Percentiles rank a stretch among this genome's conserved stretches.
These are phyloP conservation scores for Prorops nasuta DNA, from an alignment of 1,140 invertebrate species.

Conservation along the genomic window DNA sequence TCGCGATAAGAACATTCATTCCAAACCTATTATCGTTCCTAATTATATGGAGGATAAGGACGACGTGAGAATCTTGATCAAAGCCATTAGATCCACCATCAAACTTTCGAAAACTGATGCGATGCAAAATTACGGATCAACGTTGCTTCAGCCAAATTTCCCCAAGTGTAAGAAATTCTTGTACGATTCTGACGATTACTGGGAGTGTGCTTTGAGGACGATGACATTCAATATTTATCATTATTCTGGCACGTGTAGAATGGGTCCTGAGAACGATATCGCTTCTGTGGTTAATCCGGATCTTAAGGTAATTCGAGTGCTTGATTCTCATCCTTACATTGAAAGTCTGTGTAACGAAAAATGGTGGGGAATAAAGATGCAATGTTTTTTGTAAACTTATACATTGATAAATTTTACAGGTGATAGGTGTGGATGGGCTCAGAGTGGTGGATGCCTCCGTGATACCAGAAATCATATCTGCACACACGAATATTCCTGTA, in stretches of 20 bases:
- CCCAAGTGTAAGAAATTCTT: slow-evolving; percentile 65
- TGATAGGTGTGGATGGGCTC: slow-evolving; percentile 67
- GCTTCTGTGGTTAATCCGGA: slow-evolving; percentile 70
- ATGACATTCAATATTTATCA: slow-evolving; percentile 76
- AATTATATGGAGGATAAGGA: slow-evolving; percentile 72
- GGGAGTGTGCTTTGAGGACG: slow-evolving; percentile 67
- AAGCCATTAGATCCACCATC: slow-evolving; percentile 63
- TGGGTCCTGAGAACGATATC: slow-evolving; percentile 71
- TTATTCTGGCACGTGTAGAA: slow-evolving; percentile 78
- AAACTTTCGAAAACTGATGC: slow-evolving; percentile 61
- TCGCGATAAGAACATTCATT: slow-evolving; percentile 65
- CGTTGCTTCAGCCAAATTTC: slow-evolving; percentile 63
- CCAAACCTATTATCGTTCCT: slow-evolving; percentile 76
- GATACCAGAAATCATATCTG: slow-evolving; percentile 56
- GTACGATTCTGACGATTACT: slow-evolving; percentile 69
- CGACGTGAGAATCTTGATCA: slow-evolving; percentile 65
- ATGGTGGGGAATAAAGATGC: too few species aligned
- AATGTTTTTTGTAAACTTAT: too few species aligned
- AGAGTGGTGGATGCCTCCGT: slow-evolving; percentile 77
- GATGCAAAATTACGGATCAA: slow-evolving; percentile 62
- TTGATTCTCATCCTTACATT: too few species aligned
- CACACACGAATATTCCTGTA: slow-evolving; percentile 65
- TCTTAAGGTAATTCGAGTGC: slow-evolving; percentile 55
- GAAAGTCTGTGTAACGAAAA: too few species aligned
- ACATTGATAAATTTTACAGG: slow-evolving; percentile 31